These are phyloP conservation scores for Hedya salicella DNA, from an alignment of 2,888 invertebrate genomes.

Conservation along the genomic window DNA sequence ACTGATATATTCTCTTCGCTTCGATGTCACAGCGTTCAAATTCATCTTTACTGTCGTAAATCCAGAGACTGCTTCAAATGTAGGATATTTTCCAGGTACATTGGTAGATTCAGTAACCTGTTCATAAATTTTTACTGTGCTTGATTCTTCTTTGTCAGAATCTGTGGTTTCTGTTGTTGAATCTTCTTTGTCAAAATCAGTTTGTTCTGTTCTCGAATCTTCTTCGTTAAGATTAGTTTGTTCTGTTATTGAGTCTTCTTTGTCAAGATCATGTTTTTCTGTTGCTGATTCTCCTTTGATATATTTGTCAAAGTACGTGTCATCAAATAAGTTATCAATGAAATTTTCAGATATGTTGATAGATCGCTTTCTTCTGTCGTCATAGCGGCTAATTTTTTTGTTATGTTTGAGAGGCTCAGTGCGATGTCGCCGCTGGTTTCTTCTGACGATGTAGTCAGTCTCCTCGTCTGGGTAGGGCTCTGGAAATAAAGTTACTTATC, in stretches of 20 bases:
- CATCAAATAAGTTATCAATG: constrained; percentile 53
- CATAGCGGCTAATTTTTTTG: constrained; percentile 39
- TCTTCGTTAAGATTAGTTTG: too few relatives aligned
- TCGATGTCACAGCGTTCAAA: background rate
- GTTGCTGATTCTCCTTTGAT: background rate
- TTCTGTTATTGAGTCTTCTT: background rate
- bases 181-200: too few relatives aligned
- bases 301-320: background rate
- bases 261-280: background rate
- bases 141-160: background rate
- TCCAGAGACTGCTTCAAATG: background rate
- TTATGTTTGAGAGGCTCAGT: constrained; percentile 46
- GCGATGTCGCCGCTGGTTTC: constrained; percentile 36
- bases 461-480: constrained; percentile 60
- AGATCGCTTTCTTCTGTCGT: constrained; percentile 58
- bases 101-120: background rate
- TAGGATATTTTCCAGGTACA: background rate
- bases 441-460: constrained; percentile 45
- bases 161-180: too few relatives aligned
- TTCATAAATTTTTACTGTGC: background rate
- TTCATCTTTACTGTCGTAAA: background rate
- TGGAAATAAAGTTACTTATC: constrained; percentile 39
- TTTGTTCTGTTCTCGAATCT: too few relatives aligned
- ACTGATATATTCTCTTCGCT: background rate
- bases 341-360: constrained; percentile 55